Evolutionary conservation across 2,888 invertebrate genomes (phyloP).

Genomic region (Theretra japonica): DNA sequence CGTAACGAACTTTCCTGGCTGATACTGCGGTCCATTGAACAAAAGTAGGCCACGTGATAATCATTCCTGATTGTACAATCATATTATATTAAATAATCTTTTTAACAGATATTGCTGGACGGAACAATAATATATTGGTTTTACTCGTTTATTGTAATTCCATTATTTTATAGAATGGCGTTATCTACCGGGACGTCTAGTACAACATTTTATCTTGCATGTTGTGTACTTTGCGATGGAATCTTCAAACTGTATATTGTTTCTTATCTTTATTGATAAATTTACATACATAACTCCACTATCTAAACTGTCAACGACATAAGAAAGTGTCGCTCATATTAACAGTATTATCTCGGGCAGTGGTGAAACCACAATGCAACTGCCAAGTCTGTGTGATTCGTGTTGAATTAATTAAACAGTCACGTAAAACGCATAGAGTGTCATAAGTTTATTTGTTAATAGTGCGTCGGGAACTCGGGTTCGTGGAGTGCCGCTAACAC

Average conservation of each 20-base stretch:
- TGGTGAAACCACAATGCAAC: constrained; percentile 59
- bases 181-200: constrained; percentile 41
- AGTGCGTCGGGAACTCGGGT: constrained; percentile 46
- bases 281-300: constrained; percentile 72
- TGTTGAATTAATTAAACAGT: constrained; percentile 49
- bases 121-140: neutral
- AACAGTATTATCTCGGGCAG: constrained; percentile 71
- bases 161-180: neutral
- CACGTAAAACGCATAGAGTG: constrained; percentile 46
- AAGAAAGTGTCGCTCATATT: constrained; percentile 71
- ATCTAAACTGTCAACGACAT: constrained; percentile 71
- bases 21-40: no score
- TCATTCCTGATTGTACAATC: no score
- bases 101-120: no score
- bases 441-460: constrained; percentile 41
- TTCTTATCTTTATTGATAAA: constrained; percentile 81
- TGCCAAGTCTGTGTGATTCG: constrained; percentile 47
- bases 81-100: no score
- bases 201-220: constrained; percentile 53
- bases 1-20: no score
- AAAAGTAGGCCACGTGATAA: no score
- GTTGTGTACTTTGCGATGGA: constrained; percentile 67
- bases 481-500: neutral
- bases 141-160: neutral
- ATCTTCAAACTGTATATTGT: constrained; percentile 70